phyloP scores from a whole-genome alignment of 2,888 invertebrate genomes.

The Pseudolycoriella hygida region DNA sequence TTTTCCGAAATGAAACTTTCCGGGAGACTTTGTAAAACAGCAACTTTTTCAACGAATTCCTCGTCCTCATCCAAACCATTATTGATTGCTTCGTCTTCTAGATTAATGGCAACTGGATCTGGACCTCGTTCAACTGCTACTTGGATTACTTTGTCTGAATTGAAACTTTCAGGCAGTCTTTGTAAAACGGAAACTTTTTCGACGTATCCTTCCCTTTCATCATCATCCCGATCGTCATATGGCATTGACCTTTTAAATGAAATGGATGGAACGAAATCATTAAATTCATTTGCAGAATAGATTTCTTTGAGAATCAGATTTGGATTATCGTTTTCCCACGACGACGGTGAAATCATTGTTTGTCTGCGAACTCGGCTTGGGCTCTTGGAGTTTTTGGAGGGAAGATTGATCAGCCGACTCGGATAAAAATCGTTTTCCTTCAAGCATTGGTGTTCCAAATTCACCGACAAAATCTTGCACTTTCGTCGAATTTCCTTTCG shows the following conservation, averaged over 20 bases:
- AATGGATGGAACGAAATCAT: neutral
- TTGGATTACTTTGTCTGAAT: too few species aligned
- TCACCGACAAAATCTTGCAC: constrained; percentile 5
- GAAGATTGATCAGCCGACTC: neutral
- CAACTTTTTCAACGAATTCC: too few species aligned
- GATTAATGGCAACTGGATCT: too few species aligned
- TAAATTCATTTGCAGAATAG: neutral
- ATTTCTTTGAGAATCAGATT: neutral
- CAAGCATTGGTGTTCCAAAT: constrained; percentile 4
- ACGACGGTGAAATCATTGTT: too few species aligned
- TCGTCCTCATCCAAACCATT: too few species aligned
- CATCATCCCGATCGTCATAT: neutral
- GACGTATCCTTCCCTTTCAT: too few species aligned
- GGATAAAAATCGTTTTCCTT: neutral
- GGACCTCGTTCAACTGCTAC: too few species aligned
- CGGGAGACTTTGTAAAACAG: too few species aligned
- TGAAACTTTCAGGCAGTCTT: too few species aligned
- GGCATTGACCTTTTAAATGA: neutral
- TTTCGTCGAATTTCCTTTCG: neutral
- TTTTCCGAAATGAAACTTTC: too few species aligned
- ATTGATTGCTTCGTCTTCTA: too few species aligned
- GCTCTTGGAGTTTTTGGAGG: neutral
- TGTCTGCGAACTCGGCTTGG: neutral
- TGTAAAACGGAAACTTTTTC: too few species aligned
- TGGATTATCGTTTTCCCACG: neutral